These are phyloP conservation scores for Okapia johnstoni DNA, from an alignment of 2,113 vertebrate species.

Conservation along the genomic window DNA sequence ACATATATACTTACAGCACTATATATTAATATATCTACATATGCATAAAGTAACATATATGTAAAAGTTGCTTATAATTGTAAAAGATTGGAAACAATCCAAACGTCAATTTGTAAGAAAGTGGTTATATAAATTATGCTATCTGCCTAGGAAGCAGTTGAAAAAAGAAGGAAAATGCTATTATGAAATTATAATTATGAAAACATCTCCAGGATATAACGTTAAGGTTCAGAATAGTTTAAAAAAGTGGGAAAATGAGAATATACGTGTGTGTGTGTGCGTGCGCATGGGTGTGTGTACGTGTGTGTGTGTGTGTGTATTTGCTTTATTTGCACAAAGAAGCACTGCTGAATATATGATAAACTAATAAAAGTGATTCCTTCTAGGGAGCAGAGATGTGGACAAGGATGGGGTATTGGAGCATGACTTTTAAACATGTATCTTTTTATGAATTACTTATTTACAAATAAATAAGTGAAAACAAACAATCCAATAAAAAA, in stretches of 20 bases:
- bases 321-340: conserved; percentile 2
- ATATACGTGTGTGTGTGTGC: neutral
- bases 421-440: neutral
- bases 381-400: neutral
- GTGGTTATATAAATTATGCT: neutral
- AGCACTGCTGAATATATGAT: neutral
- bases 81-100: neutral
- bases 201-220: neutral
- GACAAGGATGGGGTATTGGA: neutral
- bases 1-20: neutral
- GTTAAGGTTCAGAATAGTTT: neutral
- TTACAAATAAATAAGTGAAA: conserved; percentile 1
- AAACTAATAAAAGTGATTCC: neutral
- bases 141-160: neutral
- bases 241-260: neutral
- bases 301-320: neutral
- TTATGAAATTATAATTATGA: conserved; percentile 24
- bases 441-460: neutral
- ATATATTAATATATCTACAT: neutral
- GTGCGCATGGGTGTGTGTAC: neutral
- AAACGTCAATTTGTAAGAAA: conserved; percentile 10
- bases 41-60: neutral
- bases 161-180: conserved; percentile 11
- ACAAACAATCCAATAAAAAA: neutral
- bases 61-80: neutral